Evolutionary conservation across 2,113 vertebrate species (phyloP).

Genomic region (Phocoena sinus): DNA sequence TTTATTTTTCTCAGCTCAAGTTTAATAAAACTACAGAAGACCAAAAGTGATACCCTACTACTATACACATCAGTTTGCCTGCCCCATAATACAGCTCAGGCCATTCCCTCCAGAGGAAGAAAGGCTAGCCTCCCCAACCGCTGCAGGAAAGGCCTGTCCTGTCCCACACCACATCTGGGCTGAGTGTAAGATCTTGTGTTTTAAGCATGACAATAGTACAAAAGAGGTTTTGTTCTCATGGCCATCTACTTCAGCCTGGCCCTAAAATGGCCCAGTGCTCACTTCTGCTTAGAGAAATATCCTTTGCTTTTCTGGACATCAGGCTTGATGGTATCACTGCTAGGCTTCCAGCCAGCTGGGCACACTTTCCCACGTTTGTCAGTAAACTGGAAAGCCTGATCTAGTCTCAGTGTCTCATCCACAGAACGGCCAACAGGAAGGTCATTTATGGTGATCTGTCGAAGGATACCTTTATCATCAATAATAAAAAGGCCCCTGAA

Average conservation of each 20-base stretch:
- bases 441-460: constrained; percentile 98
- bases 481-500: constrained; percentile 98
- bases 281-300: constrained; percentile 6
- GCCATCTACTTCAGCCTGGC: not conserved
- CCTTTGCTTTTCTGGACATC: too few relatives aligned
- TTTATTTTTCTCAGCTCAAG: constrained; percentile 24
- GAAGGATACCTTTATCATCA: constrained; percentile 92
- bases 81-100: too few relatives aligned
- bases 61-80: too few relatives aligned
- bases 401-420: too few relatives aligned
- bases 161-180: not conserved
- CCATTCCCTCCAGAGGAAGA: too few relatives aligned
- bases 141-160: not conserved
- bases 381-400: too few relatives aligned
- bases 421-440: constrained; percentile 87
- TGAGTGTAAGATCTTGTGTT: constrained; percentile 55
- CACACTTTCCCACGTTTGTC: too few relatives aligned
- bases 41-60: not conserved
- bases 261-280: not conserved
- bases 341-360: too few relatives aligned
- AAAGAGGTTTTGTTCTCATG: constrained; percentile 29
- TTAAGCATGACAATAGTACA: constrained; percentile 62
- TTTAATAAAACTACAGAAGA: constrained; percentile 64
- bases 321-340: too few relatives aligned
- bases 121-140: too few relatives aligned